Base-by-base conservation (phyloP, 2,113 vertebrate species). In the Corydoras sp. region DNA sequence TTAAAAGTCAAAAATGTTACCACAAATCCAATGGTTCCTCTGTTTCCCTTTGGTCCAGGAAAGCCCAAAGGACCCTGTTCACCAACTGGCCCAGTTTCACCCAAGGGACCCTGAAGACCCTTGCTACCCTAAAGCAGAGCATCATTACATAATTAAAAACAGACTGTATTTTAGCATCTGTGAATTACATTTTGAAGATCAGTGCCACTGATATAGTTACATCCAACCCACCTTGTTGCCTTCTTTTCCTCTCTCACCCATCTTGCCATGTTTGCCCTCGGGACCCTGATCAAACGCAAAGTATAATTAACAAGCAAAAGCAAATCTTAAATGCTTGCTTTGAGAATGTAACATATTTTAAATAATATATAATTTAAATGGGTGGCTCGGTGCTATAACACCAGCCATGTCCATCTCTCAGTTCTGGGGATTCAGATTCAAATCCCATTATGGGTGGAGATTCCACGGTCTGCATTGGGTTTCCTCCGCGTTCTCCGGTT, bases 191-290 rank as follows among this genome's bases (percentile, higher is more conserved):
- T 11, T 9, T 50, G 7, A 50, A 9, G 7, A 50, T 50, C 4
- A 55, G 53, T 55, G 53, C 53, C 49, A 55, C 6, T 7, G 54
- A n/a, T 7, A 7, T n/a, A 56, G n/a, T 56, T 10, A 50, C 15
- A 55, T 31, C 3, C 14, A 56, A 49, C 65, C 68, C 13, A 97
- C 97, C 95, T 97, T 95, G 77, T 88, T 85, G 82, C 96, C 97
- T 14, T 75, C 84, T 82, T 90, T 92, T 85, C 97, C 97, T 78
- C 90, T 90, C 77, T 93, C 93, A 0, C 97, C 97, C 63, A 89
- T 90, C 79, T 85, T 90, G 76, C 97, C 97, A 62, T 92, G 91
- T 85, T 93, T 96, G 30, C 96, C 97, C 89, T 98, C 96, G 62
- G 90, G 92, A 73, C 97, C 97, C 96, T 98, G 79, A 53, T 53